These are phyloP conservation scores for Pygoscelis antarcticus DNA, from an alignment of 2,113 vertebrate genomes.

Conservation along the genomic window DNA sequence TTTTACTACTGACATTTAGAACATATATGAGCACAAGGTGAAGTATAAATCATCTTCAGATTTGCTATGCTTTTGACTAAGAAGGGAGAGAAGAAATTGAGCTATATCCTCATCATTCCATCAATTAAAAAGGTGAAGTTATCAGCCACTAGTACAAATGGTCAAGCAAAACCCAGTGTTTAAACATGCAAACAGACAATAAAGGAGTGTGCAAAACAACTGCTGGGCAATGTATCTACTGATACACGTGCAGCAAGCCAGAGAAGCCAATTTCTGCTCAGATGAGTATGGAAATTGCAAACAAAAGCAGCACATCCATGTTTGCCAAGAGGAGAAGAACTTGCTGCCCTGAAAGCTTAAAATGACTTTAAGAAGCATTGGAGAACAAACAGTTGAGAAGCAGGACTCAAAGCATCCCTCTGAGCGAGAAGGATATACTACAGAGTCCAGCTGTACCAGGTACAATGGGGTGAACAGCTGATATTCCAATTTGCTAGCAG, in stretches of 20 bases:
- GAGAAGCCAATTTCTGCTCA: slow-evolving; percentile 8
- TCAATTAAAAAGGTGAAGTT: background rate
- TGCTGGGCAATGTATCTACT: background rate
- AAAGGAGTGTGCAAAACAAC: background rate
- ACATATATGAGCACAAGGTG: background rate
- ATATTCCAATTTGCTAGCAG: background rate
- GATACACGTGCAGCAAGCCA: background rate
- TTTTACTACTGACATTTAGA: background rate
- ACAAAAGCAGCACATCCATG: background rate
- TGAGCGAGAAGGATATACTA: background rate
- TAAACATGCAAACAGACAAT: background rate
- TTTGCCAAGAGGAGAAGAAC: slow-evolving; percentile 5
- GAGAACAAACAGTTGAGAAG: background rate
- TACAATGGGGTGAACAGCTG: background rate
- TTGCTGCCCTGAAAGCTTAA: background rate
- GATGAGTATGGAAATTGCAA: background rate
- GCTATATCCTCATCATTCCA: background rate
- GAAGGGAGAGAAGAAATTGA: background rate
- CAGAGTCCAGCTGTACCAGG: slow-evolving; percentile 17
- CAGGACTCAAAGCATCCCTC: background rate
- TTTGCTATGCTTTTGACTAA: background rate
- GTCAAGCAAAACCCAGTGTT: background rate
- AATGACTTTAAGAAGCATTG: background rate
- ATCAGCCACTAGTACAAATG: background rate
- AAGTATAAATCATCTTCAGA: background rate